Percentiles rank a stretch among this genome's conserved stretches.
phyloP scores from a whole-genome alignment of 2,888 invertebrate genomes.

The Miltochrista miniata region DNA sequence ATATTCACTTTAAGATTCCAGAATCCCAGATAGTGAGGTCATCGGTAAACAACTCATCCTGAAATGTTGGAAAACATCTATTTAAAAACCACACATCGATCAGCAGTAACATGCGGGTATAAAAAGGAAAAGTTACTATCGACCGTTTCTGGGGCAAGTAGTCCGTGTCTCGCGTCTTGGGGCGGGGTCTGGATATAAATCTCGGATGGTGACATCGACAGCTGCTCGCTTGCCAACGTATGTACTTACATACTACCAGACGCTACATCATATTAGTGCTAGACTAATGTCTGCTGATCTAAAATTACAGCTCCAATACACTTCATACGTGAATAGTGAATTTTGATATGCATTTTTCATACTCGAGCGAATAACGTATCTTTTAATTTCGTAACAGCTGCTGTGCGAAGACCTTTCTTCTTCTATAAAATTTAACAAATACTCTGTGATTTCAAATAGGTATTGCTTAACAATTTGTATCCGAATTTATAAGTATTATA shows the following conservation, averaged over 20 bases:
- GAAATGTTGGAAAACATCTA: too few relatives aligned
- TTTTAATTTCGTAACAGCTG: background rate
- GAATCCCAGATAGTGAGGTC: background rate
- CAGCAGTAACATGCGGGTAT: too few relatives aligned
- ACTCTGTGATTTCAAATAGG: background rate
- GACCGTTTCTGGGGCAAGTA: slow-evolving; percentile 26
- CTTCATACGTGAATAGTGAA: slow-evolving; percentile 14
- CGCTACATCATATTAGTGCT: slow-evolving; percentile 58
- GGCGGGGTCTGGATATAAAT: slow-evolving; percentile 62
- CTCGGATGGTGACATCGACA: slow-evolving; percentile 58
- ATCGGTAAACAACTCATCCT: background rate
- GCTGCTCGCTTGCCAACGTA: slow-evolving; percentile 55
- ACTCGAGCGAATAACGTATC: background rate
- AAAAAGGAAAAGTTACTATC: background rate
- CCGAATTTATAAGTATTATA: background rate
- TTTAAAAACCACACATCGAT: too few relatives aligned
- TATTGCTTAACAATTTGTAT: too few relatives aligned
- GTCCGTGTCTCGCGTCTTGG: slow-evolving; percentile 23
- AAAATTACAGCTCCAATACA: slow-evolving; percentile 42
- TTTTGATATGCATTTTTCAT: background rate
- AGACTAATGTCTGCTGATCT: slow-evolving; percentile 59
- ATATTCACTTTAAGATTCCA: background rate
- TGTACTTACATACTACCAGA: slow-evolving; percentile 38
- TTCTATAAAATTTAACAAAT: background rate
- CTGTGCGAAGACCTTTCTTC: background rate